Percentiles rank a stretch among this genome's conserved stretches.
Evolutionary conservation across 2,113 vertebrate genomes (phyloP).

Genomic region (Ivindomyrus marchei): DNA sequence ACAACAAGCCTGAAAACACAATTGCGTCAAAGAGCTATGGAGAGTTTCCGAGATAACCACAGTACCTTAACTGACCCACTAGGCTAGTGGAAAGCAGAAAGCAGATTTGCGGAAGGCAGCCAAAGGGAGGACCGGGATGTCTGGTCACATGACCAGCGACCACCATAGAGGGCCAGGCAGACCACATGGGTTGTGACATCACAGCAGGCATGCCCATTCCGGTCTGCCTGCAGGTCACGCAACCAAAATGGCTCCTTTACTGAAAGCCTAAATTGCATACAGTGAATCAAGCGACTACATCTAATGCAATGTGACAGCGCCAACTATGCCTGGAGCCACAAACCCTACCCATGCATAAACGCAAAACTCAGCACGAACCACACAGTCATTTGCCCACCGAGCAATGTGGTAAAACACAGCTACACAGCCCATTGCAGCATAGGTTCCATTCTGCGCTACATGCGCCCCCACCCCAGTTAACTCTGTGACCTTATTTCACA

Average conservation of each 20-base stretch:
- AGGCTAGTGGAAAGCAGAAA: neutral
- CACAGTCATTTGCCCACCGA: neutral
- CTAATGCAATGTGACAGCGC: neutral
- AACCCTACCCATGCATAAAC: neutral
- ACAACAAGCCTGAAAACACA: neutral
- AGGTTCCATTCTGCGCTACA: neutral
- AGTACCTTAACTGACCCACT: neutral
- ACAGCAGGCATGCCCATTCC: neutral
- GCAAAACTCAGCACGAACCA: neutral
- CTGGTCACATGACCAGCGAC: neutral
- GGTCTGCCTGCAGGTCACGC: neutral
- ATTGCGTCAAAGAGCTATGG: slow-evolving; percentile 7
- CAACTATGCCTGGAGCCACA: neutral
- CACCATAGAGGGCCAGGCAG: neutral
- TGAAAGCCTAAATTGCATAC: neutral
- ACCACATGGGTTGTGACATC: neutral
- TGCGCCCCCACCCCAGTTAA: neutral
- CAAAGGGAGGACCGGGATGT: neutral
- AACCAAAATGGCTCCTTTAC: neutral
- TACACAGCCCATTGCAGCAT: neutral
- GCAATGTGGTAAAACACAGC: neutral
- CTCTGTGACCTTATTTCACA: neutral
- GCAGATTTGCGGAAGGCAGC: neutral
- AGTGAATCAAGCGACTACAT: neutral
- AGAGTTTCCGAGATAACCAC: neutral